Evolutionary conservation across 2,113 vertebrate species (phyloP).

Genomic region (Paramormyrops kingsleyae): DNA sequence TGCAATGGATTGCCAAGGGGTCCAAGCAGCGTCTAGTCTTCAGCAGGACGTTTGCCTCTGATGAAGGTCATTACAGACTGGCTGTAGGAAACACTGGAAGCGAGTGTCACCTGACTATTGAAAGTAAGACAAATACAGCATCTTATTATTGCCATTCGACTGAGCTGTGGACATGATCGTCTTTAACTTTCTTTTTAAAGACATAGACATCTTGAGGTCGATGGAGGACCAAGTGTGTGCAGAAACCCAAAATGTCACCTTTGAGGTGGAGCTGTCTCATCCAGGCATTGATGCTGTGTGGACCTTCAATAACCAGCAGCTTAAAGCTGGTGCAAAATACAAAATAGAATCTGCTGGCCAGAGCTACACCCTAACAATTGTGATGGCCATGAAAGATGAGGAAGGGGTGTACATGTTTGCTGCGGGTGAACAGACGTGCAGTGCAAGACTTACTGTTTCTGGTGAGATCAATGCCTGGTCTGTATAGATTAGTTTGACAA

Average conservation of each 20-base stretch:
- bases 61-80: slow-evolving; percentile 80
- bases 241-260: slow-evolving; percentile 88
- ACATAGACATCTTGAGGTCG: slow-evolving; percentile 76
- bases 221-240: slow-evolving; percentile 81
- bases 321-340: slow-evolving; percentile 76
- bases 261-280: slow-evolving; percentile 89
- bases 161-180: slow-evolving; percentile 1
- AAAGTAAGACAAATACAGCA: slow-evolving; percentile 55
- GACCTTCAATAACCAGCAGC: slow-evolving; percentile 79
- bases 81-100: slow-evolving; percentile 82
- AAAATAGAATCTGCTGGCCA: slow-evolving; percentile 82
- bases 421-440: slow-evolving; percentile 86
- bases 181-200: slow-evolving; percentile 41
- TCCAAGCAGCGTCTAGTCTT: slow-evolving; percentile 86
- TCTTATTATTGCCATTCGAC: slow-evolving; percentile 4
- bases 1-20: slow-evolving; percentile 87
- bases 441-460: slow-evolving; percentile 79
- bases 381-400: slow-evolving; percentile 93
- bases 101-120: slow-evolving; percentile 74
- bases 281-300: slow-evolving; percentile 83
- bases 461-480: slow-evolving; percentile 56
- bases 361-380: slow-evolving; percentile 74
- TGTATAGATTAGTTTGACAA: neutral
- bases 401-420: slow-evolving; percentile 89
- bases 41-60: slow-evolving; percentile 76